Evolutionary conservation across 92 coral and sea anemone genomes (phyloP).

Genomic region (Montipora capitata): DNA sequence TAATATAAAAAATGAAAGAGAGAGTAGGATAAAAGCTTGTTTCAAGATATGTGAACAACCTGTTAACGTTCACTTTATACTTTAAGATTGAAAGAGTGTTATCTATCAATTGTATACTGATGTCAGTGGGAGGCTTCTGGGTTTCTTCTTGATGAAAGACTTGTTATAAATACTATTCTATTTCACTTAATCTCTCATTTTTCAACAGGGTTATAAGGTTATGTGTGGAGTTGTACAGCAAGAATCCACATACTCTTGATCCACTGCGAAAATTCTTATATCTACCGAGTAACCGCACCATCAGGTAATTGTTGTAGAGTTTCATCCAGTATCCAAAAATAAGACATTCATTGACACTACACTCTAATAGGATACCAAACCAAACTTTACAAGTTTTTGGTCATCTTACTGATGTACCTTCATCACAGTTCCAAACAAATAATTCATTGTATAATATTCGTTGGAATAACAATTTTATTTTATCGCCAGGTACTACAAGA

Average conservation of each 20-base stretch:
- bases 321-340: background rate
- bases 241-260: conserved; percentile 62
- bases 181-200: background rate
- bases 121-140: background rate
- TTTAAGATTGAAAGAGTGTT: too few species aligned
- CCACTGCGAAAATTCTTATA: conserved; percentile 43
- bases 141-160: background rate
- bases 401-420: too few species aligned
- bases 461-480: too few species aligned
- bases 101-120: too few species aligned
- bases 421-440: too few species aligned
- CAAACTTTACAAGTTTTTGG: too few species aligned
- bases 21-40: too few species aligned
- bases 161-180: too few species aligned
- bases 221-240: conserved; percentile 60
- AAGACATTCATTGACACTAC: background rate
- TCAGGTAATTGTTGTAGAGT: conserved; percentile 37
- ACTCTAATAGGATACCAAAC: too few species aligned
- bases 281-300: conserved; percentile 60
- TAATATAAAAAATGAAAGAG: too few species aligned
- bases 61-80: background rate
- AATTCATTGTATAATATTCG: too few species aligned
- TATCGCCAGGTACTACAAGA: conserved; percentile 41
- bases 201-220: conserved; percentile 47
- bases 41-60: too few species aligned